These are phyloP conservation scores for Beris chalybata DNA, from an alignment of 2,888 invertebrate genomes.

Conservation along the genomic window DNA sequence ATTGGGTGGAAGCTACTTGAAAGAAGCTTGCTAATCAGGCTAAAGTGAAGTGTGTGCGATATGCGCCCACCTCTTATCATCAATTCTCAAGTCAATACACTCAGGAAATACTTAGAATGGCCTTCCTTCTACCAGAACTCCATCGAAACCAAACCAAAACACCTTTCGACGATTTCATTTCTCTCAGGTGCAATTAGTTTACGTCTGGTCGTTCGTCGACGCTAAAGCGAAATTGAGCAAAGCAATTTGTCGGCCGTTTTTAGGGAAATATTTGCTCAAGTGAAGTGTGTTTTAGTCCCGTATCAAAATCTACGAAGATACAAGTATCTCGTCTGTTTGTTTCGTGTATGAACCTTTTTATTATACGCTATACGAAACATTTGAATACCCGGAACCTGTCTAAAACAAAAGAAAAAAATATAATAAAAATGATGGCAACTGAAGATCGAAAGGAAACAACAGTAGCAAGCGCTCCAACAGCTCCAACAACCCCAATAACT, in stretches of 20 bases:
- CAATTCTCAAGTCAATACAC: conserved; percentile 1
- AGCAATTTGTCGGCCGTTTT: too few species aligned
- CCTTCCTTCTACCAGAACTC: not conserved
- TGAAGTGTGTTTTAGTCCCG: not conserved
- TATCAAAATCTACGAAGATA: not conserved
- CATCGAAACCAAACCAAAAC: not conserved
- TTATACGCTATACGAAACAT: too few species aligned
- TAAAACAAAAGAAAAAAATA: too few species aligned
- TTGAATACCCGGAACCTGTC: too few species aligned
- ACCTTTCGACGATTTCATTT: conserved; percentile 20
- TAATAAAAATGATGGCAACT: too few species aligned
- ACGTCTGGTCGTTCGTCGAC: conserved; percentile 11
- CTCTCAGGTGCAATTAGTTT: conserved; percentile 25
- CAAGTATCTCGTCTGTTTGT: not conserved
- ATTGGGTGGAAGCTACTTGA: too few species aligned
- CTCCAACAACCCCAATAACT: not conserved
- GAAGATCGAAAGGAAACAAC: conserved; percentile 3
- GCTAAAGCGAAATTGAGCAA: too few species aligned
- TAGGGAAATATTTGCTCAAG: too few species aligned
- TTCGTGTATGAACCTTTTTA: too few species aligned
- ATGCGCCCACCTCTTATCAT: conserved; percentile 15
- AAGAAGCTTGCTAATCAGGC: not conserved
- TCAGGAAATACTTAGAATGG: conserved; percentile 5
- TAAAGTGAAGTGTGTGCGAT: not conserved
- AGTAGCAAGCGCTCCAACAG: conserved; percentile 17